phyloP scores from a whole-genome alignment of 2,113 vertebrate genomes.

The Dipodomys spectabilis region DNA sequence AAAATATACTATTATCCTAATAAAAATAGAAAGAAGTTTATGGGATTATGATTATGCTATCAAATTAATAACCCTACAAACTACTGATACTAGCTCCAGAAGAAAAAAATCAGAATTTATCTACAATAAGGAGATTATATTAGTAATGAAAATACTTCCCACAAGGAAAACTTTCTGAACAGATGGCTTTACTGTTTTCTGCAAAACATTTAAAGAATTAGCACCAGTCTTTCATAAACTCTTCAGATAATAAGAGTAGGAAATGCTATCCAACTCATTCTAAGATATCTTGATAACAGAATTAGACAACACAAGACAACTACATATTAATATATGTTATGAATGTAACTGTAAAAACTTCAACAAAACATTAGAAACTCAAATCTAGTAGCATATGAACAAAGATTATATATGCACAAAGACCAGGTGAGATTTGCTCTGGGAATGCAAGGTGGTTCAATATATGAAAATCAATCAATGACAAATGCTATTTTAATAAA shows the following conservation, averaged over 20 bases:
- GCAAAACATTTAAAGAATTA: slow-evolving; percentile 45
- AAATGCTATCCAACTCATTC: slow-evolving; percentile 27
- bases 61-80: slow-evolving; percentile 19
- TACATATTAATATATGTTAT: background rate
- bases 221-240: slow-evolving; percentile 42
- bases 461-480: background rate
- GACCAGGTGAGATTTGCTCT: background rate
- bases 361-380: background rate
- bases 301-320: background rate
- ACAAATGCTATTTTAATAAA: slow-evolving; percentile 25
- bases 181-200: slow-evolving; percentile 25
- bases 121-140: slow-evolving; percentile 18
- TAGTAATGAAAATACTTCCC: slow-evolving; percentile 31
- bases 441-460: background rate
- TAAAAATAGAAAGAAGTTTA: slow-evolving; percentile 43
- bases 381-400: background rate
- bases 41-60: background rate
- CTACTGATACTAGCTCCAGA: slow-evolving; percentile 9
- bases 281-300: slow-evolving; percentile 15
- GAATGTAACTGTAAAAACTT: slow-evolving; percentile 14
- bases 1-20: background rate
- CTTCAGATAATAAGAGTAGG: slow-evolving; percentile 1
- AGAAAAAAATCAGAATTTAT: background rate
- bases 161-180: slow-evolving; percentile 7
- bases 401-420: background rate